Evolutionary conservation across 1,140 invertebrate species (phyloP), one percentile per base, ranked within the genome.

Genomic region (Oedothorax gibbosus): DNA sequence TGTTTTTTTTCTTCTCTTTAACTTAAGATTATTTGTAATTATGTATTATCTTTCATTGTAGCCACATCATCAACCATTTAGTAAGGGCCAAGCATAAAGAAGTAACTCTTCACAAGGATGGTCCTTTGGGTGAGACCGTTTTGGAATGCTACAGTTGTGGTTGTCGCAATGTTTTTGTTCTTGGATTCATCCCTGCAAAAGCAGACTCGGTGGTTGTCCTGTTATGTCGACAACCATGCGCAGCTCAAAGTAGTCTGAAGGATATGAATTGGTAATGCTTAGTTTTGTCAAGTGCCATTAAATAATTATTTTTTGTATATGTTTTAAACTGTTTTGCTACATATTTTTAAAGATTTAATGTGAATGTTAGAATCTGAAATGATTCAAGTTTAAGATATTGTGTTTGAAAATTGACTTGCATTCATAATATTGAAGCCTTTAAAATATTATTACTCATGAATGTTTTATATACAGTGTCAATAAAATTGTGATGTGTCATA

Each of bases 131-230:
- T 35, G 98, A 99, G 91, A 99, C 98, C 2, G 93, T 99, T 69
- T 91, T 99, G 50, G 99, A 99, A 90, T 99, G 99, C 90, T 99
- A 99, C 90, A 98, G 97, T 15, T 99, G 99, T 92, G 98, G 97
- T 49, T 97, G 97, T 65, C 93, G 97, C 69, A 99, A 99, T 91
- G 97, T 99, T 0, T 99, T 99, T 91, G 95, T 99, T 49, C 92
- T 99, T 68, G 99, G 99, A 73, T 99, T 99, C 89, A 99, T 99
- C 88, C 98, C 98, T 6, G 98, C 98, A 12, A 99, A 99, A 91
- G 97, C 98, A 10, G 98, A 99, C 90, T 99, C 97, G 2, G 98
- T 99, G 62, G 98, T 99, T n/a, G 98, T 99, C 0, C 90, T 99
- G 68, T 92, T 99, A 0, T 99, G 99, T 89, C 93, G 98, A 3